phyloP scores from a whole-genome alignment of 2,797 vertebrate species.

The Brachymystax lenok region DNA sequence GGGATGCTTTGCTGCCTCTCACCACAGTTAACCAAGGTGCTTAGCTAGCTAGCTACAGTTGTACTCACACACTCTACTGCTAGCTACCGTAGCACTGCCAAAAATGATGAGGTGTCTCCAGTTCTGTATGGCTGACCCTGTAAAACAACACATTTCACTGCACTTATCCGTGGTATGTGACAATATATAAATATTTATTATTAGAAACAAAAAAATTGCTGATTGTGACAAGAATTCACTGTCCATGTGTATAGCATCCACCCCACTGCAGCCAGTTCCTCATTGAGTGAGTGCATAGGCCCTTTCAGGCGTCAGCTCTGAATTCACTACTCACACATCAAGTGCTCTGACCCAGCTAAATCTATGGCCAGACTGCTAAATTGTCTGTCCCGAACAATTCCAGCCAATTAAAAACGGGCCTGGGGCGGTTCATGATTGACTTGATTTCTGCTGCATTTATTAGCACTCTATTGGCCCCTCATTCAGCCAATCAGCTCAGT shows the following conservation, averaged over 20 bases:
- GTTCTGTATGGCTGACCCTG: no score
- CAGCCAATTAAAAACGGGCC: neutral
- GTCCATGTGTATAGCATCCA: neutral
- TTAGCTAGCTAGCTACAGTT: no score
- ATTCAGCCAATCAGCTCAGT: neutral
- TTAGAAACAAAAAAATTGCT: no score
- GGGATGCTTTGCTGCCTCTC: no score
- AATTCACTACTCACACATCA: neutral
- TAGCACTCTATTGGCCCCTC: neutral
- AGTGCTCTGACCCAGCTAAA: neutral
- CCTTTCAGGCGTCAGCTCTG: neutral
- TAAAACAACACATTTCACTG: no score
- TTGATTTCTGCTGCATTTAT: neutral
- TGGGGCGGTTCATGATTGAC: neutral
- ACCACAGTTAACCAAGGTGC: no score
- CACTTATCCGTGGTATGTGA: no score
- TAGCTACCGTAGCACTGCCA: no score
- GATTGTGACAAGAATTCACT: no score
- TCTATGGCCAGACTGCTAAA: neutral
- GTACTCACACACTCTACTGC: no score
- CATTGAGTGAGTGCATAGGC: neutral
- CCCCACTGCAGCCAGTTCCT: neutral
- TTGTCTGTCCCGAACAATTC: neutral
- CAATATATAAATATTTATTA: no score
- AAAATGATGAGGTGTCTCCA: no score